phyloP scores from a whole-genome alignment of 2,888 invertebrate genomes.

The Aporophyla lueneburgensis region DNA sequence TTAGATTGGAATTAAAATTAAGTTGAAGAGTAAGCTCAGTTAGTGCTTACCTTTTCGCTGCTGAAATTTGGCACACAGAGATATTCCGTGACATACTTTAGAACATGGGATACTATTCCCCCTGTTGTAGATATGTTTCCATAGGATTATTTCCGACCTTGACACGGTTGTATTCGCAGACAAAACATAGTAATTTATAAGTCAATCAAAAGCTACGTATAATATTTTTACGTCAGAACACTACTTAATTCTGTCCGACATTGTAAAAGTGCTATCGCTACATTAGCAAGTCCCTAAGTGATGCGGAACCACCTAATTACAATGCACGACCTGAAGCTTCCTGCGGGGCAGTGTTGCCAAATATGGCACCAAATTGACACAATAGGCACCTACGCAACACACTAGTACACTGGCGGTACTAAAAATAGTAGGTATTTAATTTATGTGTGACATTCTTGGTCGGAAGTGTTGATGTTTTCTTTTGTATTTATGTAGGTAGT shows the following conservation, averaged over 20 bases:
- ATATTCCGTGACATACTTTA: not conserved
- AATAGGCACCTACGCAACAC: slow-evolving; percentile 40
- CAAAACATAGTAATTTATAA: not conserved
- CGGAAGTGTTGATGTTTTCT: slow-evolving; percentile 19
- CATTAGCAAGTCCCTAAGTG: slow-evolving; percentile 11
- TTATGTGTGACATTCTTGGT: slow-evolving; percentile 40
- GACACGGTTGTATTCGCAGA: not conserved
- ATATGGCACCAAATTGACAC: slow-evolving; percentile 62
- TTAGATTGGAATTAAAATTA: too few species aligned
- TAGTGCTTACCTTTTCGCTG: not conserved
- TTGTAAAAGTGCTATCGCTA: slow-evolving; percentile 23
- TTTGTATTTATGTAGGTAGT: not conserved
- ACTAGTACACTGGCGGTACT: slow-evolving; percentile 37
- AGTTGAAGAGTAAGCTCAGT: too few species aligned
- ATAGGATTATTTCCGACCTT: not conserved
- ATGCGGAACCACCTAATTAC: slow-evolving; percentile 67
- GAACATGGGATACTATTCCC: not conserved
- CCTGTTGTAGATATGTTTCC: not conserved
- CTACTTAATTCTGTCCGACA: too few species aligned
- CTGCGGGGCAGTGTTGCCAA: slow-evolving; percentile 61
- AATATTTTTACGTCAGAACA: too few species aligned
- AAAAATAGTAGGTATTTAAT: slow-evolving; percentile 61
- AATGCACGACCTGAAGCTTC: slow-evolving; percentile 62
- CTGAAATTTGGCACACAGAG: not conserved
- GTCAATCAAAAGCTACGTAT: not conserved